Conservation (phyloP, 1,140 invertebrate genomes). For the Cherax quadricarinatus region DNA sequence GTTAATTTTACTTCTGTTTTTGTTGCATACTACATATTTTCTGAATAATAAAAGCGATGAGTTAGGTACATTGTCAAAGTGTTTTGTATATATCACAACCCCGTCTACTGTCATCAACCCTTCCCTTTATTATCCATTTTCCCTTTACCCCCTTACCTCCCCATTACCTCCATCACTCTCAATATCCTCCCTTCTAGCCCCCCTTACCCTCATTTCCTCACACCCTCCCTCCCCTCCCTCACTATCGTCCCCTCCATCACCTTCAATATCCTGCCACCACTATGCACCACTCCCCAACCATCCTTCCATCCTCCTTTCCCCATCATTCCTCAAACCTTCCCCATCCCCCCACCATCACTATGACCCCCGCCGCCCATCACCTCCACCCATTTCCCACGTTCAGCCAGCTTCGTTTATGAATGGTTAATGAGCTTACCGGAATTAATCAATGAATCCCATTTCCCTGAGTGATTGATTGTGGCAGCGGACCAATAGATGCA, state of each 20-base stretch:
- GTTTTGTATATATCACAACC: too few species aligned
- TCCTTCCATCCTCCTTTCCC: neutral
- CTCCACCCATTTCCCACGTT: neutral
- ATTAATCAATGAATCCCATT: conserved; percentile 4
- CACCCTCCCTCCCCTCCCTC: neutral
- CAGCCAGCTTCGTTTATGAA: neutral
- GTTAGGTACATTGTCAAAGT: too few species aligned
- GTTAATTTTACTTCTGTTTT: too few species aligned
- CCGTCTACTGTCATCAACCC: too few species aligned
- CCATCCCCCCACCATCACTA: neutral
- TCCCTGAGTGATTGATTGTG: neutral
- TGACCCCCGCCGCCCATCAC: neutral
- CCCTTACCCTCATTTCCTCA: neutral
- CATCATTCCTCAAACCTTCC: neutral
- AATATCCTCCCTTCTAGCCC: too few species aligned
- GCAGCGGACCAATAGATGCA: neutral
- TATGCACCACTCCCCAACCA: neutral
- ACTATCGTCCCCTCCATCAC: too few species aligned
- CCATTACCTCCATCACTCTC: too few species aligned
- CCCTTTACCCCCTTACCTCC: too few species aligned
- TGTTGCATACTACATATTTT: too few species aligned
- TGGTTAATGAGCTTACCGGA: neutral
- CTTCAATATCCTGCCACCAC: neutral
- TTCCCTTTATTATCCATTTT: too few species aligned
- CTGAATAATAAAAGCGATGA: too few species aligned